Evolutionary conservation across 2,888 invertebrate genomes (phyloP), one percentile per base, ranked within the genome.

Genomic region (Mythimna albipuncta): DNA sequence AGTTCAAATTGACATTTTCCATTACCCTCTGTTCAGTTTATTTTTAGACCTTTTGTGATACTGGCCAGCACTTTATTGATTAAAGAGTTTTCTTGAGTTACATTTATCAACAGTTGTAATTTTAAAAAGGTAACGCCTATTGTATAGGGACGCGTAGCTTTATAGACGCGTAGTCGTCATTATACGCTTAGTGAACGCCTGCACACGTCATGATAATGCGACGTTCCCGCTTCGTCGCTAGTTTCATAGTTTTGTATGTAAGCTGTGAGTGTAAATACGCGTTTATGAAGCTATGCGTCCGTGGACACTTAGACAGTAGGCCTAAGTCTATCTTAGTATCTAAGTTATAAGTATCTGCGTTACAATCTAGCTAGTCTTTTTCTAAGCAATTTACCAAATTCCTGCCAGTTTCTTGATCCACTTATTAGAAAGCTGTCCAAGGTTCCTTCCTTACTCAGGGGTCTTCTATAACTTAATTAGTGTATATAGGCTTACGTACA

Each of bases 391-490:
- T 55, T 41, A 13, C 41, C 11, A 7, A 21, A 50, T 58, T 13
- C 10, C 41, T 41, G 7, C 1, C 7, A 41, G 38, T 32, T 5
- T 11, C 21, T 52, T 19, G n/a, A 47, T 41, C 3, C 7, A 11
- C 9, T 50, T 9, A 7, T 19, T 2, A 38, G 21, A 58, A 63
- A 38, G 16, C 32, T 38, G 35, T 44, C 13, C 9, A 6, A 19
- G 16, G 21, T 59, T 50, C 6, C 50, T 11, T 79, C 54, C 44
- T 21, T 52, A 19, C 19, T 62, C 9, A 65, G 54, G 16, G 50
- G 26, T 55, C 2, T n/a, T n/a, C 65, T 44, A 62, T 72, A 58
- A 47, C 47, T 64, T 57, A 69, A 71, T 50, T 35, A 52, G 11
- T 55, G 19, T 47, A 44, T 38, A 35, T 50, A 72, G 59, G 13